phyloP scores from a whole-genome alignment of 1,140 invertebrate species.

The Drosophila rhopaloa region DNA sequence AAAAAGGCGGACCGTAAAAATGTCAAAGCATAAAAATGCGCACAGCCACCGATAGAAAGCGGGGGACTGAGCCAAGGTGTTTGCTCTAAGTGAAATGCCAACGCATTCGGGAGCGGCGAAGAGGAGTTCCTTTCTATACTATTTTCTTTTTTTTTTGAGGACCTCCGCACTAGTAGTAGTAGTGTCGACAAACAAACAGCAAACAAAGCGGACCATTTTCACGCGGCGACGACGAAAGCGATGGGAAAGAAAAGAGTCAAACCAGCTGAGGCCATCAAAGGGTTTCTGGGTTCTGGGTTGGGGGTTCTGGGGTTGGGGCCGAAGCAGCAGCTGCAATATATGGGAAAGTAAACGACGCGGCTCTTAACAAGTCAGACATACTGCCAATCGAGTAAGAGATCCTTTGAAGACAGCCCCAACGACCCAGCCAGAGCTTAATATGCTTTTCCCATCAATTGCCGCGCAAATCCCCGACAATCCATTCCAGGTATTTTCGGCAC shows the following conservation, averaged over 20 bases:
- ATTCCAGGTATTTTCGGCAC: slow-evolving; percentile 33
- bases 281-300: not conserved
- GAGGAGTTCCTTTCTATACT: not conserved
- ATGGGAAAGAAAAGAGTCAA: slow-evolving; percentile 41
- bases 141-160: slow-evolving; percentile 1
- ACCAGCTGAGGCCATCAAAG: slow-evolving; percentile 60
- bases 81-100: slow-evolving; percentile 68
- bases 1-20: slow-evolving; percentile 73
- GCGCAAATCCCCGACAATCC: slow-evolving; percentile 12
- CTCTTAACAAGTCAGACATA: slow-evolving; percentile 58
- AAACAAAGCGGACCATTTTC: slow-evolving; percentile 71
- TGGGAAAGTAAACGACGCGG: slow-evolving; percentile 42
- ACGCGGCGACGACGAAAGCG: slow-evolving; percentile 51
- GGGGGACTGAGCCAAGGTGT: slow-evolving; percentile 54
- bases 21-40: slow-evolving; percentile 78
- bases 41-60: slow-evolving; percentile 24
- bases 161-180: slow-evolving; percentile 30
- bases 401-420: slow-evolving; percentile 11
- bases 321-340: slow-evolving; percentile 45
- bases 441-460: slow-evolving; percentile 7
- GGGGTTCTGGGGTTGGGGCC: not conserved
- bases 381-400: slow-evolving; percentile 51
- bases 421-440: slow-evolving; percentile 1
- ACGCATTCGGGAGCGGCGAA: slow-evolving; percentile 15
- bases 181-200: slow-evolving; percentile 72